Evolutionary conservation across 2,888 invertebrate species (phyloP).

Genomic region (Lasioglossum pauxillum): DNA sequence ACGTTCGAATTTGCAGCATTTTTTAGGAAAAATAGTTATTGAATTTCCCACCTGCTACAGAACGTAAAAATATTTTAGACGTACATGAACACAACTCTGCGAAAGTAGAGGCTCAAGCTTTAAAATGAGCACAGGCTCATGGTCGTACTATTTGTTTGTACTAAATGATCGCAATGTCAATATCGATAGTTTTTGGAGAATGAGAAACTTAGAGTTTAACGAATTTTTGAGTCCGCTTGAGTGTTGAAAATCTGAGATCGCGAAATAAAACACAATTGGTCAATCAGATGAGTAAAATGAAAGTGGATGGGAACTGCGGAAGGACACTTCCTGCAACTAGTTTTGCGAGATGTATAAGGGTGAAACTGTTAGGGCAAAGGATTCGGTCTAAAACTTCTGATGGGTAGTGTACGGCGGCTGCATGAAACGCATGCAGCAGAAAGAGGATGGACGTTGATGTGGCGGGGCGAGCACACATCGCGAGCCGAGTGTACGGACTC

Average conservation of each 20-base stretch:
- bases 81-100: too few relatives aligned
- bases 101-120: too few relatives aligned
- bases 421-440: constrained; percentile 1
- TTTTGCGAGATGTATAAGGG: neutral
- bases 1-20: too few relatives aligned
- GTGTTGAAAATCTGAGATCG: neutral
- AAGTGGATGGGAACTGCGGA: neutral
- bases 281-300: neutral
- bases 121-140: too few relatives aligned
- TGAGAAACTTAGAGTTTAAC: too few relatives aligned
- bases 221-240: too few relatives aligned
- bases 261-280: neutral
- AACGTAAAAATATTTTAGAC: too few relatives aligned
- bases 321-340: neutral
- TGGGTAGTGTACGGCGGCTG: constrained; percentile 3
- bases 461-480: neutral
- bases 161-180: too few relatives aligned
- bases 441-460: constrained; percentile 27
- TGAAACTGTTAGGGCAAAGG: neutral
- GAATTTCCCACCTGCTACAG: too few relatives aligned
- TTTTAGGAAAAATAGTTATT: too few relatives aligned
- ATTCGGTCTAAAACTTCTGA: neutral
- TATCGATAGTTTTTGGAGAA: too few relatives aligned
- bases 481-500: neutral
- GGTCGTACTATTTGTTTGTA: too few relatives aligned